Evolutionary conservation across 2,113 vertebrate species (phyloP), one percentile per base, ranked within the genome.

Genomic region (Zapornia atra): DNA sequence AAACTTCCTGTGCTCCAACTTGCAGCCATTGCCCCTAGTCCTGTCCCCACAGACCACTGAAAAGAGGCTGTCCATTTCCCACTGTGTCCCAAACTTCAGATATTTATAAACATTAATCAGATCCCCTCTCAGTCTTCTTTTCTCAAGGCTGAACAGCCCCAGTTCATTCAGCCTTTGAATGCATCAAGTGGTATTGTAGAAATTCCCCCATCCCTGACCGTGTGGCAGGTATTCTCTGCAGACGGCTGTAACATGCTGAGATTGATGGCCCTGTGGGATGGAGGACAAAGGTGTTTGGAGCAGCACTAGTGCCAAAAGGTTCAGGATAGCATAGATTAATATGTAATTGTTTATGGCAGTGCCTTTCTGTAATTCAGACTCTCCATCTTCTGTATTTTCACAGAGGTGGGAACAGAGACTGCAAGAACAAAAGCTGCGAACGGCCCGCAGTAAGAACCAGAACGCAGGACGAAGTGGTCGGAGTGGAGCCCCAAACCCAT

Each of bases 321-420:
- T 86, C 12, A 6, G 56, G 42, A 13, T 24, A 44, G 4, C 33
- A 51, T 70, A 64, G 59, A 57, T 70, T 40, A 44, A 34, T 12
- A 26, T 8, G 7, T 31, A 46, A 15, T 48, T 79, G 17, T 75
- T 68, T 72, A 34, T 38, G 9, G 4, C 24, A 36, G 29, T 16
- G 18, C 65, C 22, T 16, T 79, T 79, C 40, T 6, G 36, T 92
- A 63, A 78, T 31, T 82, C 51, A 46, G 46, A 33, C 16, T 89
- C 50, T 90, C 73, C n/a, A 18, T 87, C 33, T 92, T 57, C 44
- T 68, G 48, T 51, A 40, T 80, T 94, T 97, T 68, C 63, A 51
- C 95, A 98, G 98, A 97, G 98, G 82, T 98, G 98, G 98, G 98
- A 98, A 80, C 98, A 98, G 91, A 97, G 98, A 68, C 97, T 98